phyloP scores from a whole-genome alignment of 2,797 vertebrate species.

The Sandelia bainsii region DNA sequence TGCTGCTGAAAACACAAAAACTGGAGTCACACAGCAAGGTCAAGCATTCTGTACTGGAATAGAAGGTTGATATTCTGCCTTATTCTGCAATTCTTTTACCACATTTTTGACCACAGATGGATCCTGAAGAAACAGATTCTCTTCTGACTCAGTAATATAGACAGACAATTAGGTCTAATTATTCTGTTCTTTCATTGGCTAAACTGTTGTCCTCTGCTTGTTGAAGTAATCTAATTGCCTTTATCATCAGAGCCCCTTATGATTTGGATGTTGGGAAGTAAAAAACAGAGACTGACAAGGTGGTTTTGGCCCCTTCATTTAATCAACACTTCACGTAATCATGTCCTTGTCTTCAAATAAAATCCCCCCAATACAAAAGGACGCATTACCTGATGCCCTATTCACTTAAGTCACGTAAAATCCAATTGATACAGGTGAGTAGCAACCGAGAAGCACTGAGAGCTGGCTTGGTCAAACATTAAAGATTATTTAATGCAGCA shows the following conservation, averaged over 20 bases:
- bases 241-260: slow-evolving; percentile 71
- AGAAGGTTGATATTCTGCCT: slow-evolving; percentile 1
- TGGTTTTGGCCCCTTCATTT: slow-evolving; percentile 69
- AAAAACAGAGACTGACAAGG: slow-evolving; percentile 50
- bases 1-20: slow-evolving; percentile 12
- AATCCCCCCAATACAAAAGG: slow-evolving; percentile 66
- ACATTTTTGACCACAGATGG: neutral
- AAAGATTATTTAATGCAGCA: slow-evolving; percentile 46
- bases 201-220: slow-evolving; percentile 57
- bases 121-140: slow-evolving; percentile 9
- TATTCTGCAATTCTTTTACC: neutral
- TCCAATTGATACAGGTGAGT: slow-evolving; percentile 65
- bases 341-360: slow-evolving; percentile 74
- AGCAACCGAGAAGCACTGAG: slow-evolving; percentile 68
- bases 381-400: slow-evolving; percentile 62
- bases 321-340: slow-evolving; percentile 81
- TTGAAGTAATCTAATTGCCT: slow-evolving; percentile 69
- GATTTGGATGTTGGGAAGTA: slow-evolving; percentile 61
- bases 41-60: neutral
- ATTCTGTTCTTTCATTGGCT: slow-evolving; percentile 41
- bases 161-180: slow-evolving; percentile 45
- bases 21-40: neutral
- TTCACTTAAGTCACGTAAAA: slow-evolving; percentile 76
- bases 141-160: slow-evolving; percentile 16
- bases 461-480: slow-evolving; percentile 57